phyloP scores from a whole-genome alignment of 2,797 vertebrate species.

The Odontamblyopus lacepedii region DNA sequence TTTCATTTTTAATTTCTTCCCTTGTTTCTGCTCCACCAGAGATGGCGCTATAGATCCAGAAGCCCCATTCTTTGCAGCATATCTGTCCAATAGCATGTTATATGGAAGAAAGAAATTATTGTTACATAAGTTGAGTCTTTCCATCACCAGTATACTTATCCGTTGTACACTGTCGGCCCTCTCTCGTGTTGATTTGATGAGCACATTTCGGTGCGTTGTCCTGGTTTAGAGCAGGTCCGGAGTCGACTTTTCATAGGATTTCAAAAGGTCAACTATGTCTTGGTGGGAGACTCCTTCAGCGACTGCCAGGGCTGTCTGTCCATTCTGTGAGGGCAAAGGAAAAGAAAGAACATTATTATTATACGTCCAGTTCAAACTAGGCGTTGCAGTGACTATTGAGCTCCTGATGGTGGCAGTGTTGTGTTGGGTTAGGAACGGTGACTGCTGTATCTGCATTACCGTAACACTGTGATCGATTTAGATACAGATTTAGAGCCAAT shows the following conservation, averaged over 20 bases:
- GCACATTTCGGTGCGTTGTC: not conserved
- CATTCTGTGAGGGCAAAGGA: conserved; percentile 58
- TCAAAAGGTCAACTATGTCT: conserved; percentile 76
- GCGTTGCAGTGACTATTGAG: conserved; percentile 37
- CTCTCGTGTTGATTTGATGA: conserved; percentile 7
- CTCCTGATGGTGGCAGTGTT: conserved; percentile 64
- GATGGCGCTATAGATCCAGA: conserved; percentile 23
- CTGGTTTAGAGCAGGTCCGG: conserved; percentile 60
- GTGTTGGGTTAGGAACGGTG: conserved; percentile 19
- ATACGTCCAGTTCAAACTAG: not conserved
- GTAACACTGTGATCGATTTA: not conserved
- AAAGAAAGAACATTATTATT: conserved; percentile 4
- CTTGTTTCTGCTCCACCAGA: conserved; percentile 15
- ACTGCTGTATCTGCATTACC: not conserved
- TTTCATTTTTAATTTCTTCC: conserved; percentile 23
- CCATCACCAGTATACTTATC: not conserved
- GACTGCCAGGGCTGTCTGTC: conserved; percentile 69
- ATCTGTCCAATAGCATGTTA: conserved; percentile 49
- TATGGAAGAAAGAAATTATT: conserved; percentile 38
- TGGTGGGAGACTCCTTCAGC: conserved; percentile 71
- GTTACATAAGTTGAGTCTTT: conserved; percentile 9
- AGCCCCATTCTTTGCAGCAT: conserved; percentile 50
- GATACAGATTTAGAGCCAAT: not conserved
- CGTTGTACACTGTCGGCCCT: not conserved
- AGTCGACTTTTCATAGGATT: conserved; percentile 43